Base-by-base conservation (phyloP, 1,140 invertebrate genomes). In the Notospermus geniculatus region DNA sequence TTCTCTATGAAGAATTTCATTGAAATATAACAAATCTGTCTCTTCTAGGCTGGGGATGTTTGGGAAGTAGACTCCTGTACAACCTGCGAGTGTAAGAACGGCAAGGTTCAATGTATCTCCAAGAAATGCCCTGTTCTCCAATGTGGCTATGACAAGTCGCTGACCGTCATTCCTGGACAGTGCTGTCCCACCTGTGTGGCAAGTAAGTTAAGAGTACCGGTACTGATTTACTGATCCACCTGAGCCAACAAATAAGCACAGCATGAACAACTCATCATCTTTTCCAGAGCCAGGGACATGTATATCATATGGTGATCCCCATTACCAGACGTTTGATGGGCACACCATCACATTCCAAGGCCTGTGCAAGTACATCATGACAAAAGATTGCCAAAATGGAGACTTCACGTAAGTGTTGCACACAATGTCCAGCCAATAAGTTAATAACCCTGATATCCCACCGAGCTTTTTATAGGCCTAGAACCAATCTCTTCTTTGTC, bases 271-370 rank as follows among this genome's bases (percentile, higher is more conserved):
- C 5, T 2, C 23, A 50, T 9, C 4, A 27, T 5, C n/a, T 22
- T 50, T 50, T 27, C 23, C 70, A 88, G 88, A 84, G 60, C 90
- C 93, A 56, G 91, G 90, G 1, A 89, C 91, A 0, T 96, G 93
- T 78, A 91, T 91, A 0, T 92, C 93, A 0, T 96, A 92, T 75
- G 93, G 93, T 1, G 92, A 96, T 80, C 92, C 93, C 0, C 92
- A 96, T 74, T 96, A 95, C 75, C 87, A 90, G 68, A 95, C 92
- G 5, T 97, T 95, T 76, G 94, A 97, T 72, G 93, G 93, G 22
- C 89, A 90, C 71, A 90, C 92, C 63, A 93, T 90, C 75, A 93
- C 89, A 72, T 96, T 95, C 74, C 92, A 93, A 70, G 82, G 80
- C 15, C 87, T 90, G 0, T 96, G 93, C 80, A 93, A 92, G 76